phyloP scores from a whole-genome alignment of 2,113 vertebrate species.

The Prunella himalayana region DNA sequence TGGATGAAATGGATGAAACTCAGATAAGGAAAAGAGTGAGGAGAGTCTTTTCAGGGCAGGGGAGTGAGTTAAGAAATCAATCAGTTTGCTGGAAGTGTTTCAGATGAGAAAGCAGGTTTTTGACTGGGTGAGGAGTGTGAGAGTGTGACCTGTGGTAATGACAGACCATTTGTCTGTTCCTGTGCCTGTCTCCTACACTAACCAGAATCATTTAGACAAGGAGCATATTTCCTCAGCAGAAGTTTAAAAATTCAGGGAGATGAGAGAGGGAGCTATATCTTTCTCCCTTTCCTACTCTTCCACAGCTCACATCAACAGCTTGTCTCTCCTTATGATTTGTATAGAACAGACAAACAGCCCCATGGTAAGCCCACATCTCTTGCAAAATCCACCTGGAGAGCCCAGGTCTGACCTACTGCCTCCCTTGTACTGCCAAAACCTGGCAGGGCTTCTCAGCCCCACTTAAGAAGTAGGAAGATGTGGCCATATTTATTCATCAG shows the following conservation, averaged over 20 bases:
- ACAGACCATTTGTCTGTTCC: not conserved
- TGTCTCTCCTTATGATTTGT: not conserved
- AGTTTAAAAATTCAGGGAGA: not conserved
- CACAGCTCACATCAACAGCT: not conserved
- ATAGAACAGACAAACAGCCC: not conserved
- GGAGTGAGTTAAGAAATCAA: not conserved
- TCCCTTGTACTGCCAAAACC: not conserved
- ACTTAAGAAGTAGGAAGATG: not conserved
- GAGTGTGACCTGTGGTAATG: not conserved
- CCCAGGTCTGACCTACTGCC: not conserved
- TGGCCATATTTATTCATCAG: not conserved
- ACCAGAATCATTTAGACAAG: not conserved
- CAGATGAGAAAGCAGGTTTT: not conserved
- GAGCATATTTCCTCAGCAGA: not conserved
- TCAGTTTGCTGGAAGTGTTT: not conserved
- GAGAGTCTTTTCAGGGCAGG: not conserved
- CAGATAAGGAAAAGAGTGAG: not conserved
- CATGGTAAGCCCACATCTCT: not conserved
- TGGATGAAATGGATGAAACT: not conserved
- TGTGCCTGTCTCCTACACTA: not conserved
- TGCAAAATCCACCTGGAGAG: not conserved
- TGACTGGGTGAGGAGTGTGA: not conserved
- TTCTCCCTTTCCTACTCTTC: not conserved
- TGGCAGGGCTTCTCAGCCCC: not conserved
- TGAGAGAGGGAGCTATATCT: not conserved